Conservation (phyloP, 2,888 invertebrate species). For the Peribatodes rhomboidaria region DNA sequence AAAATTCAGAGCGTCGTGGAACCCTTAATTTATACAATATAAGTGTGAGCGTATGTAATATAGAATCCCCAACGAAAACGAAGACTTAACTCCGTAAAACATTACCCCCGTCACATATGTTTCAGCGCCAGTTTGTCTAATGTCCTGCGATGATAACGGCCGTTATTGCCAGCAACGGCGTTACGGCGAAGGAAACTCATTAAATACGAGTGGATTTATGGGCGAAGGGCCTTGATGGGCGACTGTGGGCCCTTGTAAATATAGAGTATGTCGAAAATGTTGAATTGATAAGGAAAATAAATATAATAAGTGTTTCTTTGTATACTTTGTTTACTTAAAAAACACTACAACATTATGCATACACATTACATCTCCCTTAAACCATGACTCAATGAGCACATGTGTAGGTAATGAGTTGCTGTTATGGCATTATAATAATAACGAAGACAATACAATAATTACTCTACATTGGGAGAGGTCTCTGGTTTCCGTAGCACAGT, state of each 20-base stretch:
- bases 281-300: background rate
- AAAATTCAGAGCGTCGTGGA: too few species aligned
- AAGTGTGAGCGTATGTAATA: background rate
- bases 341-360: too few species aligned
- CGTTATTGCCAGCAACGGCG: conserved; percentile 74
- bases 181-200: conserved; percentile 82
- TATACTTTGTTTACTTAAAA: background rate
- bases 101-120: conserved; percentile 37
- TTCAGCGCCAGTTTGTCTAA: conserved; percentile 59
- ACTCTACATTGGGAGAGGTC: too few species aligned
- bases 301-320: background rate
- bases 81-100: conserved; percentile 11
- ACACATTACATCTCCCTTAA: too few species aligned
- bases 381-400: too few species aligned
- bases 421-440: too few species aligned
- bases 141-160: conserved; percentile 77
- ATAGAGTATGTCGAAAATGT: conserved; percentile 9
- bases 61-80: background rate
- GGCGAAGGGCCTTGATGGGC: conserved; percentile 62
- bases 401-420: too few species aligned
- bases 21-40: too few species aligned
- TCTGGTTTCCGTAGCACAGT: too few species aligned
- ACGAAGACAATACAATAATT: too few species aligned
- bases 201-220: conserved; percentile 81
- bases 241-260: conserved; percentile 37